A percentile compares a stretch with the other conserved stretches of the same genome.
phyloP scores from a whole-genome alignment of 2,113 vertebrate genomes.

The Heterochromis multidens region DNA sequence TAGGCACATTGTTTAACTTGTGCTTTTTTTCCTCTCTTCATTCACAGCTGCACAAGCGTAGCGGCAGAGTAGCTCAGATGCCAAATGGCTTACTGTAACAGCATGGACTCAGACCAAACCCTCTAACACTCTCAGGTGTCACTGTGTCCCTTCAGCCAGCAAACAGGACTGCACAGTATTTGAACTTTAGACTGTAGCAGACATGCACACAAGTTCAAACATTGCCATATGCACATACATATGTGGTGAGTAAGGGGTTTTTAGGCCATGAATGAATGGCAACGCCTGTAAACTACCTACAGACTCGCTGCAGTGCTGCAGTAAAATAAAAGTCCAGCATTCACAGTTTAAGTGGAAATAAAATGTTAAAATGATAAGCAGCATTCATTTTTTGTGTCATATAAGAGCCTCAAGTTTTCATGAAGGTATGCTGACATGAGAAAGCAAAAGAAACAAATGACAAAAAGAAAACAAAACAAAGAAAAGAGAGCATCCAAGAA shows the following conservation, averaged over 20 bases:
- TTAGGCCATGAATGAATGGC: slow-evolving; percentile 5
- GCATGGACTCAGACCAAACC: slow-evolving; percentile 47
- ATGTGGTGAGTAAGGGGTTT: slow-evolving; percentile 31
- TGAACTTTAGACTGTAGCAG: slow-evolving; percentile 12
- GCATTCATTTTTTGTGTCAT: neutral
- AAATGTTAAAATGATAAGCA: neutral
- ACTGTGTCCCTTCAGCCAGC: slow-evolving; percentile 36
- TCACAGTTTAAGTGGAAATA: neutral
- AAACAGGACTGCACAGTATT: slow-evolving; percentile 6
- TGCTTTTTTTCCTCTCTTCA: neutral
- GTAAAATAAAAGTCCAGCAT: neutral
- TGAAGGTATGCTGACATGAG: neutral
- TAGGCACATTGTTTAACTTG: slow-evolving; percentile 7
- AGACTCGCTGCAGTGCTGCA: neutral
- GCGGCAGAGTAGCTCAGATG: slow-evolving; percentile 20
- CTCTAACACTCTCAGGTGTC: slow-evolving; percentile 62
- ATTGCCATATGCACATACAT: slow-evolving; percentile 21
- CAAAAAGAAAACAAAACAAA: neutral
- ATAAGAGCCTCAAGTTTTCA: neutral
- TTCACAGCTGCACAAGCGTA: slow-evolving; percentile 40
- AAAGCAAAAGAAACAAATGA: neutral
- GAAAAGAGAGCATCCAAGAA: neutral
- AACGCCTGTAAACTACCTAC: slow-evolving; percentile 2
- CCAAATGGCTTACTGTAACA: slow-evolving; percentile 64
- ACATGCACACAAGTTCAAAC: neutral